A percentile compares a stretch with the other conserved stretches of the same genome.
phyloP scores from a whole-genome alignment of 1,140 invertebrate genomes.

The Lucilia sericata region DNA sequence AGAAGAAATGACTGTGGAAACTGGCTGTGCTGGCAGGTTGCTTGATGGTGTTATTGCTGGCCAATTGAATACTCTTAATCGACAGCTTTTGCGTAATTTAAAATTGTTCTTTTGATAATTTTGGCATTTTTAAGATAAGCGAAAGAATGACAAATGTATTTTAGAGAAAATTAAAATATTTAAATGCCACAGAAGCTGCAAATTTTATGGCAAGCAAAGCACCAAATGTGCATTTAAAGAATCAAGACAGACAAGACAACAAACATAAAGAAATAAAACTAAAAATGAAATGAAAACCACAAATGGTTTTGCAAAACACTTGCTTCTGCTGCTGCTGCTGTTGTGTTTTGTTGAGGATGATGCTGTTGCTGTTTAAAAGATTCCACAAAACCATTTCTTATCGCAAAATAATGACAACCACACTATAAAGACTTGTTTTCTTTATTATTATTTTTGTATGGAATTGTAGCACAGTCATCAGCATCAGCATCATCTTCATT shows the following conservation, averaged over 20 bases:
- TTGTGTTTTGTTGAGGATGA: not conserved
- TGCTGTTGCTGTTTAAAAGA: not conserved
- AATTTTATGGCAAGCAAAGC: slow-evolving; percentile 5
- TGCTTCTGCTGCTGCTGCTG: slow-evolving; percentile 1
- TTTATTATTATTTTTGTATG: slow-evolving; percentile 13
- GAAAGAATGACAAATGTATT: slow-evolving; percentile 36
- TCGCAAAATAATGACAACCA: slow-evolving; percentile 23
- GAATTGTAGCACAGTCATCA: slow-evolving; percentile 23
- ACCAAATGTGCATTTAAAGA: slow-evolving; percentile 16
- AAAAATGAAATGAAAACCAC: slow-evolving; percentile 3
- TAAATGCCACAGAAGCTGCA: slow-evolving; percentile 28
- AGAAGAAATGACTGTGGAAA: not conserved
- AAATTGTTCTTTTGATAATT: slow-evolving; percentile 43
- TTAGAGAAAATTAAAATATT: slow-evolving; percentile 23
- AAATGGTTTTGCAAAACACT: slow-evolving; percentile 23
- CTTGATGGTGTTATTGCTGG: slow-evolving; percentile 2
- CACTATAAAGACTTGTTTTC: slow-evolving; percentile 18
- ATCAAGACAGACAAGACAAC: not conserved
- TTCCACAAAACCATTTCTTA: slow-evolving; percentile 22
- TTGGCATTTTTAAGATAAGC: slow-evolving; percentile 39
- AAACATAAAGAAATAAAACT: not conserved
- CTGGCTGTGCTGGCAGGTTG: not conserved
- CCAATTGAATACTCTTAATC: slow-evolving; percentile 15
- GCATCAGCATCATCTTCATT: not conserved
- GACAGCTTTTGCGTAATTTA: slow-evolving; percentile 33